Conservation (phyloP, 2,888 invertebrate species). For the Tipula vernalis region DNA sequence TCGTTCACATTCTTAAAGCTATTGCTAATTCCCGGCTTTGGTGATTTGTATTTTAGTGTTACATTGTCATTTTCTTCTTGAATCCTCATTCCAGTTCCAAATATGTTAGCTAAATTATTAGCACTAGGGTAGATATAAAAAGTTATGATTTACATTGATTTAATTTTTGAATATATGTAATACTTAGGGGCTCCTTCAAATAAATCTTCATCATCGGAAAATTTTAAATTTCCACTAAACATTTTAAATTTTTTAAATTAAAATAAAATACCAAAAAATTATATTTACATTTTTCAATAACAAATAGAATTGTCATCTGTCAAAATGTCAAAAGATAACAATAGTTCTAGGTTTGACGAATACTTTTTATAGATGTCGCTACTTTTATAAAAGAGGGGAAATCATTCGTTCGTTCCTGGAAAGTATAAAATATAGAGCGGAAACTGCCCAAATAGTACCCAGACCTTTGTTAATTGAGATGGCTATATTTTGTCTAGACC, state of each 20-base stretch:
- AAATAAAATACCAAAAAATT: not conserved
- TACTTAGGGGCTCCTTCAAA: not conserved
- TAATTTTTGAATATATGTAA: not conserved
- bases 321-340: not conserved
- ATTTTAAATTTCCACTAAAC: conserved; percentile 15
- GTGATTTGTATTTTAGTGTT: not conserved
- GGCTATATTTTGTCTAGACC: too few species aligned
- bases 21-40: not conserved
- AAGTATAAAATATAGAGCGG: not conserved
- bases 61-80: not conserved
- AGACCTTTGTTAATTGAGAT: too few species aligned
- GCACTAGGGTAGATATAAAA: not conserved
- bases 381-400: not conserved
- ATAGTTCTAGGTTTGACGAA: not conserved
- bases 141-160: not conserved
- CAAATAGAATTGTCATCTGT: not conserved
- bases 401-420: not conserved
- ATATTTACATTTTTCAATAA: not conserved
- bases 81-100: not conserved
- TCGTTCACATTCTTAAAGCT: not conserved
- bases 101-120: conserved; percentile 11
- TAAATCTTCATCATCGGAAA: conserved; percentile 16
- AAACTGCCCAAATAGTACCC: not conserved
- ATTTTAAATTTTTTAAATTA: conserved; percentile 9
- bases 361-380: not conserved